These are phyloP conservation scores for Ornithoptera priamus DNA, from an alignment of 2,888 invertebrate genomes.

Conservation along the genomic window DNA sequence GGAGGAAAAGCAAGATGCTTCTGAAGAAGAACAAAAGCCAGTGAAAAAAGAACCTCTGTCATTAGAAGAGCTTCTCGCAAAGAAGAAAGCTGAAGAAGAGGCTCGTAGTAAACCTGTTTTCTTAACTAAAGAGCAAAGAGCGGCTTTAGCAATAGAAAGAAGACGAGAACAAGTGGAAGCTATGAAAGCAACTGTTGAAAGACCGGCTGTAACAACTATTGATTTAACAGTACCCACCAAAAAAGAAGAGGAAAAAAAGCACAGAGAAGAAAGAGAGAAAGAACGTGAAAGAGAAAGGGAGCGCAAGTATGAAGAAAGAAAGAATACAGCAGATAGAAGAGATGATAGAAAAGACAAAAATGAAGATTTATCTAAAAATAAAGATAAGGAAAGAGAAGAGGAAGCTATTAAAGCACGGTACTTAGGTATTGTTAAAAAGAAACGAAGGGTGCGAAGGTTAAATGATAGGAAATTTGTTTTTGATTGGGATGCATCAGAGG, in stretches of 20 bases:
- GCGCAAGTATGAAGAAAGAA: conserved; percentile 75
- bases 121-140: conserved; percentile 96
- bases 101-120: conserved; percentile 98
- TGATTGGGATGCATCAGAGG: conserved; percentile 99
- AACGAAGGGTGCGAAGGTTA: conserved; percentile 92
- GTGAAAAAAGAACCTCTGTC: conserved; percentile 90
- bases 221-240: conserved; percentile 75
- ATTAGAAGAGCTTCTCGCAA: conserved; percentile 95
- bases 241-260: conserved; percentile 66
- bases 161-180: conserved; percentile 94
- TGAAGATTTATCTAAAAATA: conserved; percentile 79
- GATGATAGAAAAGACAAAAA: conserved; percentile 71
- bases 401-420: conserved; percentile 98
- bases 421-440: conserved; percentile 95
- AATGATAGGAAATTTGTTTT: conserved; percentile 99
- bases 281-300: conserved; percentile 76
- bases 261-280: conserved; percentile 67
- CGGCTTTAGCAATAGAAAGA: conserved; percentile 91
- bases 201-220: conserved; percentile 65
- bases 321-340: conserved; percentile 71
- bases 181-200: conserved; percentile 84
- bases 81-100: conserved; percentile 97
- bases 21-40: conserved; percentile 66
- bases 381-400: conserved; percentile 95
- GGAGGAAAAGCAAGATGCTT: conserved; percentile 58